Evolutionary conservation across 2,888 invertebrate species (phyloP), one percentile per base, ranked within the genome.

Genomic region (Nomada ferruginata): DNA sequence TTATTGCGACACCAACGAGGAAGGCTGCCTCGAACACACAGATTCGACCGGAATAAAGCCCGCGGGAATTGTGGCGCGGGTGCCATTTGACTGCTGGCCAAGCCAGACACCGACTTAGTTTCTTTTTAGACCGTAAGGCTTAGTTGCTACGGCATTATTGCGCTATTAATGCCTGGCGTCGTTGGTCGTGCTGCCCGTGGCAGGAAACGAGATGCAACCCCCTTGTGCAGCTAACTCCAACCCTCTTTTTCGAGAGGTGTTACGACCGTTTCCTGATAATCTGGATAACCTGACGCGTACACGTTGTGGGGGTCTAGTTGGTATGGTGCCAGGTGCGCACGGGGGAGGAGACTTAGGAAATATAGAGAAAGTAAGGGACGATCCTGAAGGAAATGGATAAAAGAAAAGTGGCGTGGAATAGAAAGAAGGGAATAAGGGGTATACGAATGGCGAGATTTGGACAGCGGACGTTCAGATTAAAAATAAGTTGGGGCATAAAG

Each of bases 91-190:
- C 77, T 79, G 71, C 74, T 69, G 75, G 87, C 87, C 87, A 88
- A 87, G 79, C 79, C 70, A 77, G 78, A 63, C 77, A 79, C 69
- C 76, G 87, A 79, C 82, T 87, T 78, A 72, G 82, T 84, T 87
- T 87, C 87, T 87, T 87, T 87, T 85, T 87, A 85, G 84, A 87
- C 79, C 79, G 85, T 81, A 82, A 79, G 79, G 68, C 82, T 87
- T 84, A 87, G 85, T 75, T 64, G 79, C 23, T 36, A 78, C 75
- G 75, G 55, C 69, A 77, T 84, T 87, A 87, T 85, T 87, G 84
- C 82, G 79, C 85, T 79, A 84, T 85, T 87, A 87, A 82, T 69
- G 76, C 82, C 71, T 78, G 68, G 57, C 74, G 80, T 85, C 65
- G 83, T 70, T 64, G 63, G 76, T 78, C 71, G 65, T 76, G 60